Conservation (phyloP, 2,113 vertebrate genomes). For the Triplophysa dalaica region DNA sequence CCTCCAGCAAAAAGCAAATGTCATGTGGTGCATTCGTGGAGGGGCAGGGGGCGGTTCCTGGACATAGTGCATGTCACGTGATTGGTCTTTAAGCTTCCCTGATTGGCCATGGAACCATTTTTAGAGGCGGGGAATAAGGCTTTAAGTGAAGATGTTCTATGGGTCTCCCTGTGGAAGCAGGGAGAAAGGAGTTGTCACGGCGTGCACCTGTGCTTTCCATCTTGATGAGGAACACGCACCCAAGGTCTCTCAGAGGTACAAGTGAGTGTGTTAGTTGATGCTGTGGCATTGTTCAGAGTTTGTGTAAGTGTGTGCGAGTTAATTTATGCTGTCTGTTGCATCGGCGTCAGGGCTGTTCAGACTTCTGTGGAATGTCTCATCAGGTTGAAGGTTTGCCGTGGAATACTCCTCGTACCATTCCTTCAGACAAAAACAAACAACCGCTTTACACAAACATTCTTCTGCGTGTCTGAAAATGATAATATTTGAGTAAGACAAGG, state of each 20-base stretch:
- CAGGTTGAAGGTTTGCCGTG: constrained; percentile 74
- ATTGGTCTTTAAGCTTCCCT: constrained; percentile 51
- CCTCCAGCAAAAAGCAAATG: constrained; percentile 1
- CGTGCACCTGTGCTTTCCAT: constrained; percentile 6
- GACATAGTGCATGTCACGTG: constrained; percentile 43
- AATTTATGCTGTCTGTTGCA: constrained; percentile 79
- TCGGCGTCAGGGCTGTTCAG: constrained; percentile 71
- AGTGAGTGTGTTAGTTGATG: constrained; percentile 65
- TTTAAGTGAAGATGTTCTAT: constrained; percentile 36
- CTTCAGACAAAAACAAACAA: constrained; percentile 62
- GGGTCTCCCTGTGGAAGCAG: constrained; percentile 23
- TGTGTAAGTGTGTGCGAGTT: constrained; percentile 33
- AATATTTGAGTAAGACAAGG: not conserved
- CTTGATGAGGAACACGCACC: constrained; percentile 25
- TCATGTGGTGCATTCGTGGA: constrained; percentile 26
- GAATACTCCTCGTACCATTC: constrained; percentile 94
- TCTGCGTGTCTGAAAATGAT: not conserved
- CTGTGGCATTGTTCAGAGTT: constrained; percentile 47
- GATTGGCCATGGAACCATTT: constrained; percentile 39
- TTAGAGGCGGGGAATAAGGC: constrained; percentile 36
- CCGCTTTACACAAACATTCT: constrained; percentile 17
- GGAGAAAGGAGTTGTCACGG: constrained; percentile 13
- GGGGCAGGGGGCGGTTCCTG: constrained; percentile 9
- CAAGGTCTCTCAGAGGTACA: constrained; percentile 30
- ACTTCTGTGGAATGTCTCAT: constrained; percentile 59